Percentiles rank a stretch among this genome's conserved stretches.
Conservation (phyloP, 2,797 vertebrate species). For the Microctenopoma lineatum region DNA sequence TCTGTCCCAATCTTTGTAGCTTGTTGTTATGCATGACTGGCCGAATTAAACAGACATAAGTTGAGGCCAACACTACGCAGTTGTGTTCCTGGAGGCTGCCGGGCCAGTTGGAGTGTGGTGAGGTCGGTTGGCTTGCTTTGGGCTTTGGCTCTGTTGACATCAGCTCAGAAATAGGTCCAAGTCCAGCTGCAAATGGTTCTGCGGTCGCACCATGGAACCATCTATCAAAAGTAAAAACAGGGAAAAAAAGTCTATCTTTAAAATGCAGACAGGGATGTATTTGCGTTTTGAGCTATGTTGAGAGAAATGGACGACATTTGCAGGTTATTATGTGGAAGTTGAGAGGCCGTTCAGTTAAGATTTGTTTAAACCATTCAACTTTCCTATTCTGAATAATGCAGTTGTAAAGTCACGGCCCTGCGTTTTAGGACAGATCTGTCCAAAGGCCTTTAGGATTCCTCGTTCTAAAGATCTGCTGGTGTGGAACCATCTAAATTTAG, state of each 20-base stretch:
- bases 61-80: conserved; percentile 75
- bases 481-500: conserved; percentile 79
- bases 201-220: conserved; percentile 74
- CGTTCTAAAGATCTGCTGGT: conserved; percentile 65
- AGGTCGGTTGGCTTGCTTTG: conserved; percentile 72
- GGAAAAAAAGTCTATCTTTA: conserved; percentile 63
- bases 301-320: conserved; percentile 41
- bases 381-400: conserved; percentile 27
- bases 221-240: conserved; percentile 63
- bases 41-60: conserved; percentile 71
- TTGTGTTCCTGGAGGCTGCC: conserved; percentile 72
- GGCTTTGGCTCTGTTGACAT: conserved; percentile 77
- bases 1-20: conserved; percentile 65
- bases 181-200: conserved; percentile 78
- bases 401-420: conserved; percentile 35
- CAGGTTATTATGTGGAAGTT: conserved; percentile 36
- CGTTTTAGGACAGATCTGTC: conserved; percentile 32
- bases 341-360: conserved; percentile 15
- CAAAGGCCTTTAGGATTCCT: conserved; percentile 53
- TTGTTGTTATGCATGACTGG: conserved; percentile 71
- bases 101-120: conserved; percentile 71
- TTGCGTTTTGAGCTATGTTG: conserved; percentile 46
- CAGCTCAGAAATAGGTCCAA: conserved; percentile 79
- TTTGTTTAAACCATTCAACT: conserved; percentile 1
- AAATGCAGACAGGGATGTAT: conserved; percentile 48